Percentiles rank a stretch among this genome's conserved stretches.
Conservation (phyloP, 2,113 vertebrate species). For the Pseudopodoces humilis region DNA sequence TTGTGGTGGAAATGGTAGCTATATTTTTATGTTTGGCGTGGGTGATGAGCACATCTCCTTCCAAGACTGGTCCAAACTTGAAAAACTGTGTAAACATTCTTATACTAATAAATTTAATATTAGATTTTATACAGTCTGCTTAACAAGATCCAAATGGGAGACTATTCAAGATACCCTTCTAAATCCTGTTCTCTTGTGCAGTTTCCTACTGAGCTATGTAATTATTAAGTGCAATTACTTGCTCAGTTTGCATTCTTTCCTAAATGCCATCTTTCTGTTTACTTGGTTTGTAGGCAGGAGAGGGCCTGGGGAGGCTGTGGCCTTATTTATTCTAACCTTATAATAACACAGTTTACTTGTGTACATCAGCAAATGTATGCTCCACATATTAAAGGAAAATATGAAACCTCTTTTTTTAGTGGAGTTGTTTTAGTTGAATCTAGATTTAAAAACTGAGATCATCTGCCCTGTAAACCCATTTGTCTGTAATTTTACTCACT, state of each 20-base stretch:
- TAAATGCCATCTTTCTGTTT: neutral
- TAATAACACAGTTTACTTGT: neutral
- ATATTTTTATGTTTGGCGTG: neutral
- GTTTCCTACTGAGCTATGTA: neutral
- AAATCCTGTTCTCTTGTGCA: neutral
- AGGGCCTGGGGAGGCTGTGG: neutral
- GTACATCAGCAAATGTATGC: neutral
- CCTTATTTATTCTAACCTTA: neutral
- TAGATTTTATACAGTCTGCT: neutral
- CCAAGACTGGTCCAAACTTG: neutral
- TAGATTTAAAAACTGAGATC: neutral
- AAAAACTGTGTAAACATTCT: neutral
- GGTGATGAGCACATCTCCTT: neutral
- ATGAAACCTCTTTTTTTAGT: neutral
- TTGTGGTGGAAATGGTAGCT: neutral
- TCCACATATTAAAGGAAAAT: neutral
- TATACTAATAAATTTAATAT: neutral
- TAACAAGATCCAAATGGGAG: neutral
- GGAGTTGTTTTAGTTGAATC: neutral
- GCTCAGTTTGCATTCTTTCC: neutral
- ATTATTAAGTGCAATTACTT: neutral
- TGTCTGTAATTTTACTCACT: neutral
- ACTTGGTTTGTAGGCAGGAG: neutral
- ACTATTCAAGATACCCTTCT: neutral
- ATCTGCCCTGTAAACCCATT: neutral